A percentile compares a stretch with the other conserved stretches of the same genome.
These are phyloP conservation scores for Rutilus rutilus DNA, from an alignment of 2,113 vertebrate species.

Conservation along the genomic window DNA sequence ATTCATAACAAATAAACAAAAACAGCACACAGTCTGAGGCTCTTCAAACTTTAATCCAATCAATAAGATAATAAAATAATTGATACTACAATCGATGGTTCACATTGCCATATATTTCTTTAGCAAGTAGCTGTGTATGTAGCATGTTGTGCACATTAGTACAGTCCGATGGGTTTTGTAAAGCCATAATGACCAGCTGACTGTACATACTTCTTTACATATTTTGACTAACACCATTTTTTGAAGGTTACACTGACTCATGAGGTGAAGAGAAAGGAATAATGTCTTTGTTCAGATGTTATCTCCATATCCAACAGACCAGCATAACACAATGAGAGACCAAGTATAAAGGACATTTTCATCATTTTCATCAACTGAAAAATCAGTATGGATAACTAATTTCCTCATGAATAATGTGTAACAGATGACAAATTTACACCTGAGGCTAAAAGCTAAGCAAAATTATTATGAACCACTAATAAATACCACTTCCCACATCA, in stretches of 20 bases:
- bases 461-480: not conserved
- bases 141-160: not conserved
- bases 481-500: not conserved
- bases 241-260: too few relatives aligned
- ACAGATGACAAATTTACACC: not conserved
- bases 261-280: too few relatives aligned
- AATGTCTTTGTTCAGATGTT: too few relatives aligned
- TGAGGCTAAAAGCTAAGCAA: not conserved
- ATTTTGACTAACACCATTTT: too few relatives aligned
- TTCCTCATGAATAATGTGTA: not conserved
- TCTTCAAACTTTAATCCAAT: not conserved
- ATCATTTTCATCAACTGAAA: not conserved
- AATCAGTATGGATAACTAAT: not conserved
- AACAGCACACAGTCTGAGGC: not conserved
- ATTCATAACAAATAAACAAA: not conserved
- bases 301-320: not conserved
- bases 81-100: not conserved
- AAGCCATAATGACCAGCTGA: not conserved
- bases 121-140: not conserved
- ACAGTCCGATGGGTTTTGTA: not conserved
- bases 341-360: not conserved
- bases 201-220: not conserved
- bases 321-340: not conserved
- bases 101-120: not conserved
- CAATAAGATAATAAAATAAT: not conserved